A percentile compares a stretch with the other conserved stretches of the same genome.
These are phyloP conservation scores for Parnassius orleans DNA, from an alignment of 2,888 invertebrate species.

Conservation along the genomic window DNA sequence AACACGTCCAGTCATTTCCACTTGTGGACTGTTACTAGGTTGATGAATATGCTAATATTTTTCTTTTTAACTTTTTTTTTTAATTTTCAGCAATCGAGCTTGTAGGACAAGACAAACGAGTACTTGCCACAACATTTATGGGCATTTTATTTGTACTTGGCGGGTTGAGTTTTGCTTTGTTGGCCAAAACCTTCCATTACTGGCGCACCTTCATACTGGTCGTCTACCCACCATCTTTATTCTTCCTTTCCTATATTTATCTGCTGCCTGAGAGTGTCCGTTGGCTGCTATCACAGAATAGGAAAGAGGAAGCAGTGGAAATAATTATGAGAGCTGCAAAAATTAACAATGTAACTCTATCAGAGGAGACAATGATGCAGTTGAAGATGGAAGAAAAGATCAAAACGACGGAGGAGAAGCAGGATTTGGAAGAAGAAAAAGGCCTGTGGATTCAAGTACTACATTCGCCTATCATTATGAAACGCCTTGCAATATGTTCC, in stretches of 20 bases:
- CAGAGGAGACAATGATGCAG: slow-evolving; percentile 67
- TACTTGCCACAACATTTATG: slow-evolving; percentile 66
- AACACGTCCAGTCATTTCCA: too few relatives aligned
- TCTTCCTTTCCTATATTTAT: slow-evolving; percentile 85
- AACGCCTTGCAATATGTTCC: slow-evolving; percentile 64
- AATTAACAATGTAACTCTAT: slow-evolving; percentile 79
- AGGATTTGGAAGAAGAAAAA: slow-evolving; percentile 38
- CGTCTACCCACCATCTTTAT: slow-evolving; percentile 85
- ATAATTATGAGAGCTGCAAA: slow-evolving; percentile 83
- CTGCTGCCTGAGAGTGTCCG: slow-evolving; percentile 88
- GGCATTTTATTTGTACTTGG: slow-evolving; percentile 83
- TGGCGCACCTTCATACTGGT: slow-evolving; percentile 87
- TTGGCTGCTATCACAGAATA: slow-evolving; percentile 87
- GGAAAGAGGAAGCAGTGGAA: slow-evolving; percentile 83
- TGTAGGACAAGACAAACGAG: slow-evolving; percentile 68
- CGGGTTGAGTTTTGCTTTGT: slow-evolving; percentile 84
- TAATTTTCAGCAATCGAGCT: slow-evolving; percentile 65
- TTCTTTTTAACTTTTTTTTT: slow-evolving; percentile 2
- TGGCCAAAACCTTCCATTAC: slow-evolving; percentile 85
- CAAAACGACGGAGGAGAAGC: slow-evolving; percentile 48
- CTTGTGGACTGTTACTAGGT: too few relatives aligned
- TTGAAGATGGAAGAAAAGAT: slow-evolving; percentile 56
- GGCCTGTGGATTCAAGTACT: slow-evolving; percentile 62
- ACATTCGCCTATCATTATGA: slow-evolving; percentile 66
- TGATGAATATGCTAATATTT: too few relatives aligned